phyloP scores from a whole-genome alignment of 2,888 invertebrate species.

The Imbricaverruca yamaguchii region DNA sequence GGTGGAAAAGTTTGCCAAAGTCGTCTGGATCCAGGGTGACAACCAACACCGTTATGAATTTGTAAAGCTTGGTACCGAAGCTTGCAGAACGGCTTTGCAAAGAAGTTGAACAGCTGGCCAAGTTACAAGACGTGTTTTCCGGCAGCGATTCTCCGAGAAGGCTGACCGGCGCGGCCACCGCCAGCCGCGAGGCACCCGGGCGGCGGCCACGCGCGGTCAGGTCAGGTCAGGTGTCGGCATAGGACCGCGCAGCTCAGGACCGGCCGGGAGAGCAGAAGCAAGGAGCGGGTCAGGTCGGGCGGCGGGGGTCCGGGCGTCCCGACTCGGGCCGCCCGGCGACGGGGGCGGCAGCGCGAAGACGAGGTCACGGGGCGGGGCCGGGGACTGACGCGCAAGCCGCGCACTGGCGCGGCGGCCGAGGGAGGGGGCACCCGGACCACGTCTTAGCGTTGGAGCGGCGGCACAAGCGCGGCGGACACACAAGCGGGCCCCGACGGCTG shows the following conservation, averaged over 20 bases:
- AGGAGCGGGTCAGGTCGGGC: neutral
- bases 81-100: too few species aligned
- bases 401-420: neutral
- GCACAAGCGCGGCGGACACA: neutral
- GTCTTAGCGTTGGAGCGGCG: neutral
- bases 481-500: slow-evolving; percentile 2
- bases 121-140: too few species aligned
- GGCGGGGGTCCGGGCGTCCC: neutral
- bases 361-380: neutral
- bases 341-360: neutral
- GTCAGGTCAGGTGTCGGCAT: too few species aligned
- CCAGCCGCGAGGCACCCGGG: too few species aligned
- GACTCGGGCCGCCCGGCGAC: neutral
- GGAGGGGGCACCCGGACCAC: neutral
- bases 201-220: too few species aligned
- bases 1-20: too few species aligned
- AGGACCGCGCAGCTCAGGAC: neutral
- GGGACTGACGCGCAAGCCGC: neutral
- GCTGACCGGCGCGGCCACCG: too few species aligned
- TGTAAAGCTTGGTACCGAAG: too few species aligned
- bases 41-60: too few species aligned
- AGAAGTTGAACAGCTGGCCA: too few species aligned
- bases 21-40: too few species aligned
- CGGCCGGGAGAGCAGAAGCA: neutral
- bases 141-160: too few species aligned